These are phyloP conservation scores for Canis aureus DNA, from an alignment of 2,113 vertebrate genomes.

Conservation along the genomic window DNA sequence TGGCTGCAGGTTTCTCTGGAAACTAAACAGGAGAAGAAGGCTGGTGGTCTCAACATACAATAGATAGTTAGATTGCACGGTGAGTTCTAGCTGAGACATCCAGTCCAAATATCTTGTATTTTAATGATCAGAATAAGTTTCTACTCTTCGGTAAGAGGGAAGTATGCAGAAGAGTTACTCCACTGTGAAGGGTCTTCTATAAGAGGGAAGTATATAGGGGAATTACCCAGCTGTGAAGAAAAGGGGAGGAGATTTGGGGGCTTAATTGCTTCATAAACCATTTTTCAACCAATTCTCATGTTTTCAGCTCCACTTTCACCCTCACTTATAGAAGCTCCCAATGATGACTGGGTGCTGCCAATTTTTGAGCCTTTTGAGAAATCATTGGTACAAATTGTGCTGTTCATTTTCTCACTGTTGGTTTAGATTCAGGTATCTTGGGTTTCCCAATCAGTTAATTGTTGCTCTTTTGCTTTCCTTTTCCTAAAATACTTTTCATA, in stretches of 20 bases:
- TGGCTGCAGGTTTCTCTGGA: neutral
- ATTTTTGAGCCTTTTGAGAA: neutral
- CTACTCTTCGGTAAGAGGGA: neutral
- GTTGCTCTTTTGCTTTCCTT: neutral
- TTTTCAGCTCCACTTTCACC: neutral
- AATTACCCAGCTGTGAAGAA: neutral
- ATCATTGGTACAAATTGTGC: neutral
- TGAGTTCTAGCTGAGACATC: neutral
- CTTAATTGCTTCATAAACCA: neutral
- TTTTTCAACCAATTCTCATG: neutral
- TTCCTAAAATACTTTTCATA: conserved; percentile 11
- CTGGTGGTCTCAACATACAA: neutral
- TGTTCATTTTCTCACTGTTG: conserved; percentile 16
- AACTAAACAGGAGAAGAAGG: neutral
- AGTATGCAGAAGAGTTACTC: neutral
- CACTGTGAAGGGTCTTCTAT: conserved; percentile 7
- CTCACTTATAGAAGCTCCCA: neutral
- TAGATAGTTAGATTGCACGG: neutral
- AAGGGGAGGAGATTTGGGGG: neutral
- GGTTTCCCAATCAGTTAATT: neutral
- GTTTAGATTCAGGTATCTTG: conserved; percentile 20
- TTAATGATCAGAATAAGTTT: neutral
- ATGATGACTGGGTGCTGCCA: neutral
- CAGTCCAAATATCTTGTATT: neutral
- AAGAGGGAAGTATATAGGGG: neutral